A percentile compares a stretch with the other conserved stretches of the same genome.
These are phyloP conservation scores for Spondyliosoma cantharus DNA, from an alignment of 2,797 vertebrate species.

Conservation along the genomic window DNA sequence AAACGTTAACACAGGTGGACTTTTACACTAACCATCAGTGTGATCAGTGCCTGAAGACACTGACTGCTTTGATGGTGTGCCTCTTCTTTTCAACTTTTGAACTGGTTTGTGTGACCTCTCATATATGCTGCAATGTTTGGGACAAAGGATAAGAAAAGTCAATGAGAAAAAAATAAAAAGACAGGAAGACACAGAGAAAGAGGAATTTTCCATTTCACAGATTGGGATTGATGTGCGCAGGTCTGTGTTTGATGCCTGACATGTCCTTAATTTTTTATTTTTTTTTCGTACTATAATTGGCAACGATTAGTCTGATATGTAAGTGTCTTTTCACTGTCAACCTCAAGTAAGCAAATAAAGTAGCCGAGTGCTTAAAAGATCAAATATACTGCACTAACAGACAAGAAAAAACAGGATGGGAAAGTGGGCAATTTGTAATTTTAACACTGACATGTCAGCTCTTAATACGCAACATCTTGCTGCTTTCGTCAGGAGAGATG, in stretches of 20 bases:
- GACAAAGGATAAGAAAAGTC: neutral
- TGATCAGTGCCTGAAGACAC: neutral
- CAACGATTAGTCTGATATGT: slow-evolving; percentile 32
- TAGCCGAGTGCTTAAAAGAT: neutral
- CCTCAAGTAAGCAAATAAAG: slow-evolving; percentile 16
- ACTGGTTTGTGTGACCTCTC: neutral
- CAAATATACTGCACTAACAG: neutral
- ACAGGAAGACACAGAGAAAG: neutral
- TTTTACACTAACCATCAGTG: no score
- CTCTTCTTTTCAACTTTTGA: neutral
- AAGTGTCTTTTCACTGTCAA: slow-evolving; percentile 20
- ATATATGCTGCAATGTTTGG: neutral
- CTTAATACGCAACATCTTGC: slow-evolving; percentile 26
- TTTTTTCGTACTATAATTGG: neutral
- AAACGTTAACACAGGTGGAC: no score
- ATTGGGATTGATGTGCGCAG: neutral
- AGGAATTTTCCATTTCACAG: slow-evolving; percentile 2
- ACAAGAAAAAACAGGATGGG: slow-evolving; percentile 6
- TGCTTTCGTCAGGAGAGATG: slow-evolving; percentile 43
- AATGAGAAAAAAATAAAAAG: neutral
- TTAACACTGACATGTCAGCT: slow-evolving; percentile 43
- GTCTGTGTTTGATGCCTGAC: slow-evolving; percentile 21
- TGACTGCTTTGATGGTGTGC: neutral
- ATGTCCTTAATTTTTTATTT: neutral
- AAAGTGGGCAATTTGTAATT: slow-evolving; percentile 35